Conservation (phyloP, 2,113 vertebrate genomes). For the Esox niger region DNA sequence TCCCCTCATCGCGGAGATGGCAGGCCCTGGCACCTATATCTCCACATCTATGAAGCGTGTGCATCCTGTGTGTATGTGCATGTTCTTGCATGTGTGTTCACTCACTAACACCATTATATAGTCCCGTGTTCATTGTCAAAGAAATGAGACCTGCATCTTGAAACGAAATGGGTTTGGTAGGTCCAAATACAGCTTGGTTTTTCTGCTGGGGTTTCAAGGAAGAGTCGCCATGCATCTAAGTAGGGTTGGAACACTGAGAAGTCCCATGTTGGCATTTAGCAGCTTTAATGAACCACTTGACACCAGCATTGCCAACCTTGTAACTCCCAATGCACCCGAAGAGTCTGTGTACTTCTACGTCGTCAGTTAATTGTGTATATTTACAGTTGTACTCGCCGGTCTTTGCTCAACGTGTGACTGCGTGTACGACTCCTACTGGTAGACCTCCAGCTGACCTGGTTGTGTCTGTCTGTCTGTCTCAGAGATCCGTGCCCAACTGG, state of each 20-base stretch:
- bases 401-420: too few species aligned
- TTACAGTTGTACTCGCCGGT: too few species aligned
- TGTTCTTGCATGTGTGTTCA: constrained; percentile 6
- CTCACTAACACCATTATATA: constrained; percentile 17
- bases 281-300: constrained; percentile 52
- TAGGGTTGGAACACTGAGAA: constrained; percentile 16
- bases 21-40: constrained; percentile 43
- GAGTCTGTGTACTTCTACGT: neutral
- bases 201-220: neutral
- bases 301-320: constrained; percentile 23
- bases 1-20: constrained; percentile 43
- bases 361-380: too few species aligned
- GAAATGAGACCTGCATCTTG: constrained; percentile 3
- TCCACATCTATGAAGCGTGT: constrained; percentile 51
- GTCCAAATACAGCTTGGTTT: constrained; percentile 23
- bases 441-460: neutral
- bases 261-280: constrained; percentile 25
- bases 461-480: constrained; percentile 30
- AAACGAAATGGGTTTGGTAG: constrained; percentile 31
- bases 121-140: neutral
- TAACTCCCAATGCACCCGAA: constrained; percentile 11
- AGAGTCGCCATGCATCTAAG: neutral
- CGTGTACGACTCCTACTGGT: neutral
- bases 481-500: constrained; percentile 95
- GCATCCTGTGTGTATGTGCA: too few species aligned